Base-by-base conservation (phyloP, 2,113 vertebrate species). In the Sterna hirundo region DNA sequence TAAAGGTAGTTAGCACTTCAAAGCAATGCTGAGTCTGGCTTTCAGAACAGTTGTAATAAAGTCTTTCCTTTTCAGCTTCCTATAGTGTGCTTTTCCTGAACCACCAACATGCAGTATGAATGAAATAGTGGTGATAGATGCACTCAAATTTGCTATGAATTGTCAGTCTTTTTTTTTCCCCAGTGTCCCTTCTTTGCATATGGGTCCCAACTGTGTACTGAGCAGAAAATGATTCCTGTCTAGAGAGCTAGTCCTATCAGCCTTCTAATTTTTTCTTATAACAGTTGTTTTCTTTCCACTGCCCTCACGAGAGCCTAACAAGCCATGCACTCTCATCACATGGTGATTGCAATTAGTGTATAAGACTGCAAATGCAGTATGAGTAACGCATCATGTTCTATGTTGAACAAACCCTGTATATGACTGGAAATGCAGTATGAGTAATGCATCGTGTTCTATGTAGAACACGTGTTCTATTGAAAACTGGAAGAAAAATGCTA, bases 241-340 rank as follows among this genome's bases (percentile, higher is more conserved):
- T 57, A 86, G 57, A 94, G 64, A 94, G 13, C 16, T 82, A 86
- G 14, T 54, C 55, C 34, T 92, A 81, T 55, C 64, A 97, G 44
- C 36, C 34, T 82, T 84, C 88, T 87, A 75, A 94, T 79, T 94
- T 29, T 72, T 92, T 75, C 61, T 82, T 72, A 9, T 69, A 72
- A 69, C 23, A 27, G 47, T 62, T 93, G n/a, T 86, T 96, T 96
- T 85, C 80, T 95, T 94, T 81, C 58, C 47, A 66, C 64, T 68
- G 16, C 52, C 42, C 70, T 94, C 83, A 82, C 1, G 18, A 87
- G 69, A 94, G 30, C 38, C 52, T 92, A 94, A 92, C 49, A 88
- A 95, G 7, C 36, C 55, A 68, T 64, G 34, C 21, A 82, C 21
- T 90, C 47, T 81, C 87, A 93, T 91, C 88, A 82, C 44, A 79